Evolutionary conservation across 2,113 vertebrate genomes (phyloP), one percentile per base, ranked within the genome.

Genomic region (Ammodytes dubius): DNA sequence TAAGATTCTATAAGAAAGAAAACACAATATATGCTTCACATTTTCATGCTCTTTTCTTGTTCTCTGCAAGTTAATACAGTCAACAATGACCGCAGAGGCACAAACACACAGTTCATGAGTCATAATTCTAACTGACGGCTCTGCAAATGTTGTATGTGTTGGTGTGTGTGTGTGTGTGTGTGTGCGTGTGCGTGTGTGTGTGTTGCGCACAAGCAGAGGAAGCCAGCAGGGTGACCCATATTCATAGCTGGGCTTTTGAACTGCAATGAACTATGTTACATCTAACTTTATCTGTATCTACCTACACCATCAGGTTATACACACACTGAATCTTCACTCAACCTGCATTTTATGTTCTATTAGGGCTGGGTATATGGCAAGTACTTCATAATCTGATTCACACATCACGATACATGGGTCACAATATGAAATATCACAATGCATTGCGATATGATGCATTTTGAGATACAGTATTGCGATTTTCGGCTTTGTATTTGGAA

Each of bases 331-430:
- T n/a, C 57, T 45, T 52, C 15, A 53, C 56, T 79, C 75, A 85
- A 71, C 64, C 72, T 82, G 42, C 14, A 54, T 64, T 69, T 86
- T 83, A 73, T 52, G n/a, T n/a, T n/a, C n/a, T n/a, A n/a, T n/a
- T n/a, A n/a, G n/a, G n/a, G n/a, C n/a, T n/a, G n/a, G n/a, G n/a
- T n/a, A n/a, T n/a, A n/a, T n/a, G n/a, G n/a, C n/a, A n/a, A n/a
- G n/a, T n/a, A n/a, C n/a, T n/a, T n/a, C n/a, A n/a, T n/a, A n/a
- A n/a, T n/a, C n/a, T n/a, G n/a, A n/a, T n/a, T n/a, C n/a, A n/a
- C n/a, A n/a, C n/a, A n/a, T n/a, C n/a, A n/a, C n/a, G n/a, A n/a
- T n/a, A n/a, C n/a, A n/a, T n/a, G n/a, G n/a, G n/a, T n/a, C n/a
- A n/a, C n/a, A n/a, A n/a, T n/a, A n/a, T n/a, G n/a, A n/a, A n/a